phyloP scores from a whole-genome alignment of 2,888 invertebrate genomes.

The Scaptomyza tumidula region DNA sequence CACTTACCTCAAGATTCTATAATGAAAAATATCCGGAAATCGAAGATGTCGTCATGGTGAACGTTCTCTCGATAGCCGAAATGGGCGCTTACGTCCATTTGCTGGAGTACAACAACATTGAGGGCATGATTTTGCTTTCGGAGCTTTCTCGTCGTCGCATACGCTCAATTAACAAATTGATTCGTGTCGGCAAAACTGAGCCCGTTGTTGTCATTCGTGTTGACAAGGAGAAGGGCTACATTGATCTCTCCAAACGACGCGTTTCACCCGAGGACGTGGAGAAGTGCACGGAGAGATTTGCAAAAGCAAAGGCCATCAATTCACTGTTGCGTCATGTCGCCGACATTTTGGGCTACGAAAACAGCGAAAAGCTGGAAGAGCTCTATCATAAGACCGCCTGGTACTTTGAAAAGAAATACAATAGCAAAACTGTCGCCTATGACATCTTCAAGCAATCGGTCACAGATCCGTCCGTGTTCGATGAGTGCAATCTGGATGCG shows the following conservation, averaged over 20 bases:
- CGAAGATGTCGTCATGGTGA: slow-evolving; percentile 99
- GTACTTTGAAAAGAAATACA: slow-evolving; percentile 98
- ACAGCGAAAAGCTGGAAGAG: slow-evolving; percentile 96
- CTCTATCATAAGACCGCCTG: slow-evolving; percentile 98
- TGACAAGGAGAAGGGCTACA: slow-evolving; percentile 99
- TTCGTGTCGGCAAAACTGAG: slow-evolving; percentile 98
- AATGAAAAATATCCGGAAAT: slow-evolving; percentile 98
- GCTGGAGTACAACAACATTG: slow-evolving; percentile 99
- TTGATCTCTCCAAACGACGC: slow-evolving; percentile 99
- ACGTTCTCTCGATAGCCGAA: slow-evolving; percentile 98
- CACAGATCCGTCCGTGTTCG: slow-evolving; percentile 95
- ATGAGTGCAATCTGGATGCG: slow-evolving; percentile 97
- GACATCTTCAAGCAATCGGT: slow-evolving; percentile 99
- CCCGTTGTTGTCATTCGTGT: slow-evolving; percentile 99
- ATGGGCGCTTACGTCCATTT: slow-evolving; percentile 99
- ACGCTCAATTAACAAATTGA: slow-evolving; percentile 99
- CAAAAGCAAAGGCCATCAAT: slow-evolving; percentile 99
- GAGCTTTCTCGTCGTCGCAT: slow-evolving; percentile 99
- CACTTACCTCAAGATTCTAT: slow-evolving; percentile 98
- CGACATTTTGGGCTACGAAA: slow-evolving; percentile 95
- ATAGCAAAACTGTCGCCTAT: slow-evolving; percentile 97
- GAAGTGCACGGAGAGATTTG: slow-evolving; percentile 99
- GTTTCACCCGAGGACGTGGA: slow-evolving; percentile 99
- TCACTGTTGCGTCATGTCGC: slow-evolving; percentile 99
- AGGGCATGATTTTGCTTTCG: slow-evolving; percentile 99